These are phyloP conservation scores for Ceyx melanurus DNA, from an alignment of 2,113 vertebrate genomes.

Conservation along the genomic window DNA sequence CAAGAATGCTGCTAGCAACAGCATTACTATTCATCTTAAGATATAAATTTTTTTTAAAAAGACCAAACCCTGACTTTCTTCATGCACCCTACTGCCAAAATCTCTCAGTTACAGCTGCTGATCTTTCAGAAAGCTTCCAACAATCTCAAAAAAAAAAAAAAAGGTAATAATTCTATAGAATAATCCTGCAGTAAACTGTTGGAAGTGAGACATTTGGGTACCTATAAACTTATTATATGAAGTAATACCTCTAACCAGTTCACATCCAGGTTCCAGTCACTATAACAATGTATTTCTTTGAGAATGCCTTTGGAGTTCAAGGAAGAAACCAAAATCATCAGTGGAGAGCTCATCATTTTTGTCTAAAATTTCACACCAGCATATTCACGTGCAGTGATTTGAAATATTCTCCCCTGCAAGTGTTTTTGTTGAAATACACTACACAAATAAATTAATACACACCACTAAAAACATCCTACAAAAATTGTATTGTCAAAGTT, in stretches of 20 bases:
- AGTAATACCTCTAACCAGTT: not conserved
- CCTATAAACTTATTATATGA: not conserved
- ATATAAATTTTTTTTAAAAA: too few relatives aligned
- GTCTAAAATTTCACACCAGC: not conserved
- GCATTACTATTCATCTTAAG: not conserved
- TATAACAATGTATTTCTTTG: not conserved
- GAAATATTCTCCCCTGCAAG: not conserved
- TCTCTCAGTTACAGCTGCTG: not conserved
- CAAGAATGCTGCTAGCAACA: not conserved
- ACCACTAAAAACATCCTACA: not conserved
- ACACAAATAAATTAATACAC: not conserved
- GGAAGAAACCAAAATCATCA: not conserved
- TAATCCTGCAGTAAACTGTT: not conserved
- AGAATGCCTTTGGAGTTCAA: not conserved
- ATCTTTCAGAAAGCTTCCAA: not conserved
- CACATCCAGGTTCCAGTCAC: not conserved
- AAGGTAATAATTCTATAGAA: not conserved
- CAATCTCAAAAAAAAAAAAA: not conserved
- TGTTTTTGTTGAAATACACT: not conserved
- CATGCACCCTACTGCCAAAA: not conserved
- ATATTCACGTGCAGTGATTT: not conserved
- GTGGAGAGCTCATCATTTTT: not conserved
- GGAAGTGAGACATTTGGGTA: not conserved
- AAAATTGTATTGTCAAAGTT: not conserved
- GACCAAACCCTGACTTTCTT: not conserved